Percentiles rank a stretch among this genome's conserved stretches.
These are phyloP conservation scores for Cantharis nigra DNA, from an alignment of 2,888 invertebrate species.

Conservation along the genomic window DNA sequence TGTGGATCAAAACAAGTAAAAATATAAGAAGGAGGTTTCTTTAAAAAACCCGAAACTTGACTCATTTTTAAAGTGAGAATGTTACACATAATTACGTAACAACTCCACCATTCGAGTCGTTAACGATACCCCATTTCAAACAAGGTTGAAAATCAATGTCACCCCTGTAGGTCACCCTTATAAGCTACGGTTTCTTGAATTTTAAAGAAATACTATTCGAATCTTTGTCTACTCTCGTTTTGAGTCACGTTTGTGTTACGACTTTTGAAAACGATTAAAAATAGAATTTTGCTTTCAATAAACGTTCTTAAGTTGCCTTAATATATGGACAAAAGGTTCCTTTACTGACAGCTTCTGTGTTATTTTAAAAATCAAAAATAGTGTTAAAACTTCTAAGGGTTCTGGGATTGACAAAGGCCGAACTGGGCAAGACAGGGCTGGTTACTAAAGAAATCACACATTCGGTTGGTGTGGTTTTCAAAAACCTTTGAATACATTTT, in stretches of 20 bases:
- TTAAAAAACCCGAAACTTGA: neutral
- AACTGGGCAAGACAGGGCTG: constrained; percentile 44
- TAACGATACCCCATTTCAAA: constrained; percentile 9
- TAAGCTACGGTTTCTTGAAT: constrained; percentile 22
- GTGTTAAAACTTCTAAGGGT: constrained; percentile 12
- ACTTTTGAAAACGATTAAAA: constrained; percentile 6
- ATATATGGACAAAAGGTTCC: constrained; percentile 21
- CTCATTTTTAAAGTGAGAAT: neutral
- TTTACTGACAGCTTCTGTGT: constrained; percentile 9
- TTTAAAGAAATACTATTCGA: neutral
- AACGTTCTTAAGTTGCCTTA: constrained; percentile 1
- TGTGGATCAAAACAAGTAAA: neutral
- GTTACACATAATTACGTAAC: neutral
- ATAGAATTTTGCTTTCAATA: neutral
- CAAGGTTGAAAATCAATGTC: constrained; percentile 32
- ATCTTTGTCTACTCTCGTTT: neutral
- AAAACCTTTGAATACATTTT: constrained; percentile 43
- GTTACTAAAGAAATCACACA: constrained; percentile 38
- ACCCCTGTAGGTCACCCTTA: constrained; percentile 27
- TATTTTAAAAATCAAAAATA: constrained; percentile 20
- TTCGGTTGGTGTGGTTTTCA: constrained; percentile 49
- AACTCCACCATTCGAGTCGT: neutral
- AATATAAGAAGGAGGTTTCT: neutral
- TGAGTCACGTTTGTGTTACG: constrained; percentile 8
- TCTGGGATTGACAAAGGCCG: constrained; percentile 33